Evolutionary conservation across 2,113 vertebrate genomes (phyloP).

Genomic region (Tympanuchus pallidicinctus): DNA sequence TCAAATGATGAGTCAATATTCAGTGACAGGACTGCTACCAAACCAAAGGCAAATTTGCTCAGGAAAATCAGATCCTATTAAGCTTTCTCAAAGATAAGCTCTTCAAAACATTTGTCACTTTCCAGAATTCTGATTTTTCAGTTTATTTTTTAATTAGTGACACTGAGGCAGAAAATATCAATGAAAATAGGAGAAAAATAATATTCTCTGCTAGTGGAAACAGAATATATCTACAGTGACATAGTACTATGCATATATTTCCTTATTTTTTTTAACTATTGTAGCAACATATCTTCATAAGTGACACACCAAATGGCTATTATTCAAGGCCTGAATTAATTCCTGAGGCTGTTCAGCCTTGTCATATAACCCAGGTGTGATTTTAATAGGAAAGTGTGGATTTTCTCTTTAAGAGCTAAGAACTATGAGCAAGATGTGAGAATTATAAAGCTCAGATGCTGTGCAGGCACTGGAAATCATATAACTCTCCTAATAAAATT

Average conservation of each 20-base stretch:
- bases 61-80: not conserved
- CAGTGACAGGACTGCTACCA: not conserved
- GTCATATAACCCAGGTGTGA: not conserved
- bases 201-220: not conserved
- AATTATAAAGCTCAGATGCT: not conserved
- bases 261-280: not conserved
- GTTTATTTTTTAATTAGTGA: not conserved
- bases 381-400: not conserved
- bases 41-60: not conserved
- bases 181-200: not conserved
- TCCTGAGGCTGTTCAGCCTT: not conserved
- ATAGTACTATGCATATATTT: accelerated
- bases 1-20: not conserved
- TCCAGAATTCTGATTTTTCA: not conserved
- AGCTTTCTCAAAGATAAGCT: not conserved
- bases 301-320: not conserved
- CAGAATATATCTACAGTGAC: not conserved
- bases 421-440: not conserved
- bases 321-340: not conserved
- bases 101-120: not conserved
- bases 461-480: not conserved
- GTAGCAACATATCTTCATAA: not conserved
- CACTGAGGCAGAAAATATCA: not conserved
- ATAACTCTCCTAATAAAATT: not conserved
- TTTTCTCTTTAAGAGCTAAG: not conserved